These are phyloP conservation scores for Oncorhynchus gorbuscha DNA, from an alignment of 2,113 vertebrate species.

Conservation along the genomic window DNA sequence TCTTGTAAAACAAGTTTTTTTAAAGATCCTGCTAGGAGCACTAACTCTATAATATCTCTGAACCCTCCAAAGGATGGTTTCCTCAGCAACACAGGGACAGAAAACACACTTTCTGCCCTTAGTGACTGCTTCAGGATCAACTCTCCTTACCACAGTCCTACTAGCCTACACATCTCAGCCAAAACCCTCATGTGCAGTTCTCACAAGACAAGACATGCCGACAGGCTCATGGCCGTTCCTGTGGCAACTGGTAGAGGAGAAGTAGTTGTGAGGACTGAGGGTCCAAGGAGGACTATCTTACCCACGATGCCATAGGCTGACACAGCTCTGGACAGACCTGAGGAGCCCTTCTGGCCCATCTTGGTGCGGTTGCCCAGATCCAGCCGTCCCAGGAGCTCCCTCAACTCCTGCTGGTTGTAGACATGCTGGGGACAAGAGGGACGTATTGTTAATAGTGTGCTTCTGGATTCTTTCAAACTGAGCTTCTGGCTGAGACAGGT, in stretches of 20 bases:
- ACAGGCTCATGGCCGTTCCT: neutral
- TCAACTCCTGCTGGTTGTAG: constrained; percentile 89
- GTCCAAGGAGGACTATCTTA: constrained; percentile 64
- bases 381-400: constrained; percentile 90
- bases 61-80: too few relatives aligned
- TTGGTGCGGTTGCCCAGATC: constrained; percentile 94
- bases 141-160: too few relatives aligned
- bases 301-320: constrained; percentile 91
- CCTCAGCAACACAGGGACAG: too few relatives aligned
- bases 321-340: constrained; percentile 87
- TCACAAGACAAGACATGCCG: neutral
- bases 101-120: too few relatives aligned
- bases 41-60: too few relatives aligned
- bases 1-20: too few relatives aligned
- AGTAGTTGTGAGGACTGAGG: neutral
- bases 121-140: too few relatives aligned
- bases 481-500: too few relatives aligned
- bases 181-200: neutral
- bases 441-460: neutral
- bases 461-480: too few relatives aligned
- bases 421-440: constrained; percentile 81
- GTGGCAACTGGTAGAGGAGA: neutral
- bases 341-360: constrained; percentile 90
- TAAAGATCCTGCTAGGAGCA: too few relatives aligned
- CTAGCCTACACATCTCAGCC: too few relatives aligned